Evolutionary conservation across 2,113 vertebrate species (phyloP), one percentile per base, ranked within the genome.

Genomic region (Mustela lutreola): DNA sequence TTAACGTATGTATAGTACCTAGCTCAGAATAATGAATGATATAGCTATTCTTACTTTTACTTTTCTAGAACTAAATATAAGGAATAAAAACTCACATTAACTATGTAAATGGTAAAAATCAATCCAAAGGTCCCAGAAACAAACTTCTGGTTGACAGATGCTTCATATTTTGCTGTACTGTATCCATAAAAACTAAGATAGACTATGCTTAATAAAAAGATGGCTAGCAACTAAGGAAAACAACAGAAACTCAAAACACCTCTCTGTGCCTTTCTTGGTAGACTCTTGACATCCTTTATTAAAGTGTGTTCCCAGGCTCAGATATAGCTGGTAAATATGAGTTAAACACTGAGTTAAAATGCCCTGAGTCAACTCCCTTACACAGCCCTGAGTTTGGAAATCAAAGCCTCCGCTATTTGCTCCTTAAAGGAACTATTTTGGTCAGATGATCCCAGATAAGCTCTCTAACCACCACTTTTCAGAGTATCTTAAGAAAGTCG

Each of bases 1-100:
- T 94, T 96, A 95, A 92, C 78, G 88, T 95, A 31, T 39, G 88
- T 95, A 31, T 39, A 95, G 89, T 71, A 75, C 21, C 45, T 96
- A 89, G n/a, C 36, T 96, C 73, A 86, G 76, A 97, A 97, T 84
- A 97, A 96, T 31, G 50, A 92, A 62, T 56, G 22, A 85, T 36
- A 82, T 53, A 93, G 16, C 50, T 56, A 92, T 21, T 92, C 14
- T 48, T 48, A 78, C 75, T 45, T 91, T 5, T 90, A 96, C 53
- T 96, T 92, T 86, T 92, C 45, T 96, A 95, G 5, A 56, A 76
- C n/a, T 93, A 92, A 78, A 92, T 26, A 26, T 58, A 80, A 94
- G 33, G 6, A 93, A 84, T 75, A 24, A 86, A 92, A 95, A 96
- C 21, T 76, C 24, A 42, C 10, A 45, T 79, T 89, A 94, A 89